These are phyloP conservation scores for Esox niger DNA, from an alignment of 2,113 vertebrate genomes.

Conservation along the genomic window DNA sequence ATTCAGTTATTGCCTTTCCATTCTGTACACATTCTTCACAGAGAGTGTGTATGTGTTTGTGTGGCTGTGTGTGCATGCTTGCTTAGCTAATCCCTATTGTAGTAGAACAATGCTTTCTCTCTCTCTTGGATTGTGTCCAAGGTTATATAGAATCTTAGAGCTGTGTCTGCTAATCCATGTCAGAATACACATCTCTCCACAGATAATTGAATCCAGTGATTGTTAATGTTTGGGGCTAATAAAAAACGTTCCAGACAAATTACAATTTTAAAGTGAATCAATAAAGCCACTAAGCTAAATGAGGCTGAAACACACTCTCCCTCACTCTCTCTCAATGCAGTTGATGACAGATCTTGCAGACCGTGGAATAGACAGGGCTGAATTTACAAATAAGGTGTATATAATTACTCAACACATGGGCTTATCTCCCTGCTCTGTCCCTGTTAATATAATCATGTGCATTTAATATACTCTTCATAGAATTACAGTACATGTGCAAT, in stretches of 20 bases:
- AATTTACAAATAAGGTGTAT: constrained; percentile 54
- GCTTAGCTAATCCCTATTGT: constrained; percentile 45
- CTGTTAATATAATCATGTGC: too few relatives aligned
- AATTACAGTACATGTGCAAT: too few relatives aligned
- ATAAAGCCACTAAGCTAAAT: constrained; percentile 64
- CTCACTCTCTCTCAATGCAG: constrained; percentile 58
- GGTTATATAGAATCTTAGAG: constrained; percentile 46
- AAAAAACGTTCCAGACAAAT: constrained; percentile 61
- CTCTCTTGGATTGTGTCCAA: constrained; percentile 39
- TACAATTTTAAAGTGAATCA: constrained; percentile 68
- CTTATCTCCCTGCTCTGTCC: too few relatives aligned
- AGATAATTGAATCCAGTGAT: constrained; percentile 63
- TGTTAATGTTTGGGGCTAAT: constrained; percentile 53
- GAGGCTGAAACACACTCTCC: constrained; percentile 63
- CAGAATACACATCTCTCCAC: constrained; percentile 49
- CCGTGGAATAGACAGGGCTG: constrained; percentile 50
- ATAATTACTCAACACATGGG: constrained; percentile 33
- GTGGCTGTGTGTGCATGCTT: too few relatives aligned
- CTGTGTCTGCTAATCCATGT: constrained; percentile 53
- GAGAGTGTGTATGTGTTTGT: not conserved
- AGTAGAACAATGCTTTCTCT: constrained; percentile 31
- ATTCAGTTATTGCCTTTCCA: constrained; percentile 43
- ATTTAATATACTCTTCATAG: too few relatives aligned
- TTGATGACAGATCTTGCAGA: constrained; percentile 57
- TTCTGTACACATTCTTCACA: not conserved